Evolutionary conservation across 2,797 vertebrate genomes (phyloP).

Genomic region (Setipinna tenuifilis): DNA sequence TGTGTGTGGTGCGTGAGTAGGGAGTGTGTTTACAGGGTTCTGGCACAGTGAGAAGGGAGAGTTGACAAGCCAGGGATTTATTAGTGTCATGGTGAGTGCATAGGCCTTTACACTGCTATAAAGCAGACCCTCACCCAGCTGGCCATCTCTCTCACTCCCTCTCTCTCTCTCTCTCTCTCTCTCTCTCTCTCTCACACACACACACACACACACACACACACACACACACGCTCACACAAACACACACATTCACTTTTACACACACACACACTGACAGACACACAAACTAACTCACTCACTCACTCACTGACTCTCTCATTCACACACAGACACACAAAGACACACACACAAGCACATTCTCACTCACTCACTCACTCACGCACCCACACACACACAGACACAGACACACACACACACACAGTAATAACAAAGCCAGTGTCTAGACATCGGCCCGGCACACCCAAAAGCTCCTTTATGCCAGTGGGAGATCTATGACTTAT

Average conservation of each 20-base stretch:
- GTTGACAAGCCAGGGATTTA: slow-evolving; percentile 76
- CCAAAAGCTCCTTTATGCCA: slow-evolving; percentile 15
- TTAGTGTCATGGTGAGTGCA: slow-evolving; percentile 69
- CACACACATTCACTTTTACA: neutral
- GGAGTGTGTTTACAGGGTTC: slow-evolving; percentile 69
- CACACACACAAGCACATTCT: slow-evolving; percentile 5
- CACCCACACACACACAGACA: slow-evolving; percentile 18
- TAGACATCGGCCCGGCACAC: neutral
- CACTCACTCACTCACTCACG: neutral
- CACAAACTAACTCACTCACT: too few relatives aligned
- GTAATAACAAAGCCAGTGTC: slow-evolving; percentile 8
- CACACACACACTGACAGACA: too few relatives aligned
- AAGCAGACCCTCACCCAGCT: slow-evolving; percentile 62
- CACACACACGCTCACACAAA: neutral
- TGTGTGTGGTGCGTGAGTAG: slow-evolving; percentile 49
- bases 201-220: neutral
- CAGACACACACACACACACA: slow-evolving; percentile 32
- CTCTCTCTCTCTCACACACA: neutral
- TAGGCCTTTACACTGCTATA: slow-evolving; percentile 67
- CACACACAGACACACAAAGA: neutral
- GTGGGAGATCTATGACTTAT: neutral
- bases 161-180: too few relatives aligned
- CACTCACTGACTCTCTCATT: too few relatives aligned
- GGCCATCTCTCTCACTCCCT: slow-evolving; percentile 54
- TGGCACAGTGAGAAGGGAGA: slow-evolving; percentile 63